Base-by-base conservation (phyloP, 2,113 vertebrate genomes). In the Corapipo altera region DNA sequence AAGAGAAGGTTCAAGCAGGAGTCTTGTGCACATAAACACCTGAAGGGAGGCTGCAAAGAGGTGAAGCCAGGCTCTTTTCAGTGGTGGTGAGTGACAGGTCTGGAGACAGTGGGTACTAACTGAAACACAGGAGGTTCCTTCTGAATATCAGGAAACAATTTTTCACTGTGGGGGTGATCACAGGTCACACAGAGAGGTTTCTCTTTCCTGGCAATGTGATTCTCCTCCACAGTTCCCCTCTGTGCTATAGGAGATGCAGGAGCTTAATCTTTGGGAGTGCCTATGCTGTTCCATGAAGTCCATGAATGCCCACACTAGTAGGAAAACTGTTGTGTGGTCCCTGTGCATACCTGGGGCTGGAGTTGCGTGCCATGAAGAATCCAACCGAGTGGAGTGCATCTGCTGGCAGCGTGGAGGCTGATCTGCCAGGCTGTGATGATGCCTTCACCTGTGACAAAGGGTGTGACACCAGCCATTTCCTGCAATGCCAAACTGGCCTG, bases 291-390 rank as follows among this genome's bases (percentile, higher is more conserved):
- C 12, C 3, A 2, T 28, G 6, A 48, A 33, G 26, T 23, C 32
- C 30, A 9, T 11, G 8, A 5, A 23, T 35, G 28, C 21, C 30
- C 22, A 16, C 11, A n/a, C 4, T 6, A 30, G n/a, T 15, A 13
- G 30, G 1, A 78, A 44, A 78, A 11, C 6, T 32, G 21, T 26
- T 0, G 0, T 33, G 6, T 11, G 30, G 28, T 61, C 8, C 37
- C 19, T 58, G 46, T 30, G n/a, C n/a, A 54, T 11, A 30, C 11
- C 26, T 28, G 39, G 23, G 27, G 15, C 27, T 54, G 24, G 33
- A 39, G 11, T 15, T 61, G 24, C n/a, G 61, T 5, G 21, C 19
- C 21, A 20, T 15, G 0, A 2, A 61, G 26, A 15, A 33, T 7
- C 54, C 26, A n/a, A 20, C 12, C 10, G 72, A 24, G 5, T 28